Evolutionary conservation across 1,140 invertebrate species (phyloP), one percentile per base, ranked within the genome.

Genomic region (Caenorhabditis elegans): DNA sequence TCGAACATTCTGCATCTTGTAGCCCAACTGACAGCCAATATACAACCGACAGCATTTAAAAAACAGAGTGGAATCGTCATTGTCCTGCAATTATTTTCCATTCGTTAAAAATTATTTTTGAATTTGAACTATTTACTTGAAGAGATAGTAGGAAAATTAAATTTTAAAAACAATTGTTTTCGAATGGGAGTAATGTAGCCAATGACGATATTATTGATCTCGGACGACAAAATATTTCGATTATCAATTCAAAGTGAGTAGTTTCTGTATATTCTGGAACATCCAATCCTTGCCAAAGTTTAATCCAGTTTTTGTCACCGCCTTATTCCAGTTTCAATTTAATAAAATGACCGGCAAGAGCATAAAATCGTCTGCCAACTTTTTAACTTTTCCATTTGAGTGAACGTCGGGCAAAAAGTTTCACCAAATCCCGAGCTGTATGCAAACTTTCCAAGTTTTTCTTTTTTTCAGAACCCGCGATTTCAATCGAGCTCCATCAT

Each of bases 1-100:
- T 70, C 26, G 51, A 53, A 34, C 80, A 81, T 24, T 81, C 80
- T 26, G 80, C 80, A n/a, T 81, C 80, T 65, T 81, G 80, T 70
- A 81, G 80, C 47, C 80, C 80, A 22, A 70, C 60, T 22, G 60
- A 70, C 22, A 70, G 60, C 34, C 60, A 70, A 19, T 70, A 70
- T 26, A 39, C 60, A 10, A 70, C 15, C n/a, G 60, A 70, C 60
- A 70, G 60, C 22, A 70, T 31, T 34, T 70, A 34, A 70, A 31
- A 39, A 70, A 34, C 60, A 70, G 60, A 6, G 60, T 70, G 60
- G 60, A 39, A 26, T 70, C 60, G 60, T 70, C 60, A 34, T 60
- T 6, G 34, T 31, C 10, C 34, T n/a, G 55, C 5, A 1, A 28
- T 39, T 3, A 13, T 13, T 70, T 28, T n/a, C 11, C 28, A 13